Evolutionary conservation across 2,888 invertebrate genomes (phyloP).

Genomic region (Ditula angustiorana): DNA sequence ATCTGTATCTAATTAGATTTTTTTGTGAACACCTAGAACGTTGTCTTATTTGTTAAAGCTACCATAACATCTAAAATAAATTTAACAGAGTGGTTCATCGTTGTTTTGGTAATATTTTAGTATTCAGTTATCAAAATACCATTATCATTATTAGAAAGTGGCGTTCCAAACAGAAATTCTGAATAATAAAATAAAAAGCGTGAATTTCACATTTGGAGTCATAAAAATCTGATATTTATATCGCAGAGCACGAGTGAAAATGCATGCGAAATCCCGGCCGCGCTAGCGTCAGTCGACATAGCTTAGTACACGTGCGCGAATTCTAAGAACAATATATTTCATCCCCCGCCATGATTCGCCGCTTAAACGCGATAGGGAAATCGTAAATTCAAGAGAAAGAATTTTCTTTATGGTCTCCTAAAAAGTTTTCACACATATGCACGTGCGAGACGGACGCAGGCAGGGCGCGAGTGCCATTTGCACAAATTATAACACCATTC

Average conservation of each 20-base stretch:
- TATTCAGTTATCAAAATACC: no score
- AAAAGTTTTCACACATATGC: constrained; percentile 73
- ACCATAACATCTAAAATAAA: no score
- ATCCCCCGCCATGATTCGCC: constrained; percentile 77
- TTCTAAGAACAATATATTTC: constrained; percentile 72
- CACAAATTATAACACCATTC: constrained; percentile 74
- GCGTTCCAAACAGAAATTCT: background rate
- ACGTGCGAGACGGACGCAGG: constrained; percentile 64
- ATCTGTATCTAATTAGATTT: no score
- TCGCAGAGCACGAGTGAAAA: constrained; percentile 25
- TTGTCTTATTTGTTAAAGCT: no score
- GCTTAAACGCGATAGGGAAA: constrained; percentile 80
- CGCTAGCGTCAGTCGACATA: constrained; percentile 42
- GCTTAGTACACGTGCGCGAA: constrained; percentile 57
- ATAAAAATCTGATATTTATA: background rate
- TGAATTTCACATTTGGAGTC: background rate
- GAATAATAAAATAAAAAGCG: background rate
- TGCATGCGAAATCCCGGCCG: constrained; percentile 38
- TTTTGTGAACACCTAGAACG: no score
- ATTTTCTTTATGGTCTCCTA: constrained; percentile 78
- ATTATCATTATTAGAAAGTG: no score
- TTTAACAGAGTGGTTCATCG: no score
- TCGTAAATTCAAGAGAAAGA: constrained; percentile 78
- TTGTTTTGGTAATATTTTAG: no score
- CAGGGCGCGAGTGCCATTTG: constrained; percentile 70